These are phyloP conservation scores for Sebastes variabilis DNA, from an alignment of 2,797 vertebrate genomes.

Conservation along the genomic window DNA sequence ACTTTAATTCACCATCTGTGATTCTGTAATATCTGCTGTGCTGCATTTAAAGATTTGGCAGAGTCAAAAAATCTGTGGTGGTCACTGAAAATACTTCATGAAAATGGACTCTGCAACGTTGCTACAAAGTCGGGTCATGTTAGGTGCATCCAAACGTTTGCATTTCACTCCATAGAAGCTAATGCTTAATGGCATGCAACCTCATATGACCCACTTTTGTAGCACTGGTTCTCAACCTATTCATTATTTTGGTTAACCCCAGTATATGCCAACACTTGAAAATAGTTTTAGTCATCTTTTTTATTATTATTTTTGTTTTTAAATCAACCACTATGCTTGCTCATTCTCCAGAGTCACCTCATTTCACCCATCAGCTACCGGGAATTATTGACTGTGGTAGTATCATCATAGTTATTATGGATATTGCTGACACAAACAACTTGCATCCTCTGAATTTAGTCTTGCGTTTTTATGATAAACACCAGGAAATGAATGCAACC, in stretches of 20 bases:
- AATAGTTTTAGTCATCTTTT: neutral
- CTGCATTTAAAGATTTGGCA: neutral
- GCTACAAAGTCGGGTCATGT: neutral
- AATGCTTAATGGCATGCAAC: neutral
- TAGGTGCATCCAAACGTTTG: neutral
- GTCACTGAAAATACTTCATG: neutral
- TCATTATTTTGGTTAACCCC: neutral
- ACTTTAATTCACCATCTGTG: neutral
- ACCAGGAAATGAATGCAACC: slow-evolving; percentile 61
- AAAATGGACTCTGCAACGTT: fast-evolving
- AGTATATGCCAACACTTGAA: neutral
- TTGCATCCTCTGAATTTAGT: slow-evolving; percentile 57
- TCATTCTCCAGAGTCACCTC: neutral
- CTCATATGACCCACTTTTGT: neutral
- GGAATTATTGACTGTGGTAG: slow-evolving; percentile 1
- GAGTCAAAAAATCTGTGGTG: neutral
- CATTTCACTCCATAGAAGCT: neutral
- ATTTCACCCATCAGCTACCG: slow-evolving; percentile 11
- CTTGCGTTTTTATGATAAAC: slow-evolving; percentile 55
- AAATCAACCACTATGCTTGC: neutral
- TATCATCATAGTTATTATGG: slow-evolving; percentile 1
- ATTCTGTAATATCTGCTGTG: neutral
- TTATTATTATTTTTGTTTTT: neutral
- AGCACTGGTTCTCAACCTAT: neutral
- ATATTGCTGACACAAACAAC: slow-evolving; percentile 13